Base-by-base conservation (phyloP, 2,888 invertebrate species). In the Epirrhoe tristata region DNA sequence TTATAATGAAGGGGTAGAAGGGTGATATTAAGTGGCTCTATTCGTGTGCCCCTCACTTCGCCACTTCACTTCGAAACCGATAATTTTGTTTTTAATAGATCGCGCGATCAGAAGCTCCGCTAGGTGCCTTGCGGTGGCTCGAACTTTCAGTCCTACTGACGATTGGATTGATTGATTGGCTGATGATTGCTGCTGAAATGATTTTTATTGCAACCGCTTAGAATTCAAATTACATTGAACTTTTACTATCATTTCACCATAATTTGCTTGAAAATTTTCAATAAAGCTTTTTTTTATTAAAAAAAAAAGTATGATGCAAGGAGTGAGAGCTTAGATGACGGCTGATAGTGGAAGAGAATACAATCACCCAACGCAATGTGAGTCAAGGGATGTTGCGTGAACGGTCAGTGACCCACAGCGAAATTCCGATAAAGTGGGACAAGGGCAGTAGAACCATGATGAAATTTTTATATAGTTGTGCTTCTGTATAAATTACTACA, bases 11-110 rank as follows among this genome's bases (percentile, higher is more conserved):
- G 89, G 88, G 93, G 90, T 88, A 86, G 89, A 86, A 85, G 92
- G 93, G 92, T 89, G 90, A 90, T 91, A 93, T 92, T 93, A 93
- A 93, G 93, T 93, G 93, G 88, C 90, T 90, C 89, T 87, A 86
- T 91, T 87, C 89, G 85, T 85, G 85, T 87, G 82, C 89, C 91
- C 89, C 90, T 88, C 84, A 89, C 89, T 90, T 90, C 84, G 81
- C 84, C 90, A 89, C 90, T 91, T 87, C 86, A 85, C 84, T 84
- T 83, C 80, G 81, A 82, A 82, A 68, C 83, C 85, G 84, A 89
- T 89, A 82, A 88, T 86, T 88, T 87, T 81, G 79, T 78, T 76
- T 80, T 81, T 79, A 78, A 77, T 73, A 71, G 73, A 77, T 76
- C 75, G 76, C 66, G 69, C 71, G 70, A 70, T 74, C 63, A 66